Percentiles rank a stretch among this genome's conserved stretches.
Conservation (phyloP, 2,113 vertebrate species). For the Semnornis frantzii region DNA sequence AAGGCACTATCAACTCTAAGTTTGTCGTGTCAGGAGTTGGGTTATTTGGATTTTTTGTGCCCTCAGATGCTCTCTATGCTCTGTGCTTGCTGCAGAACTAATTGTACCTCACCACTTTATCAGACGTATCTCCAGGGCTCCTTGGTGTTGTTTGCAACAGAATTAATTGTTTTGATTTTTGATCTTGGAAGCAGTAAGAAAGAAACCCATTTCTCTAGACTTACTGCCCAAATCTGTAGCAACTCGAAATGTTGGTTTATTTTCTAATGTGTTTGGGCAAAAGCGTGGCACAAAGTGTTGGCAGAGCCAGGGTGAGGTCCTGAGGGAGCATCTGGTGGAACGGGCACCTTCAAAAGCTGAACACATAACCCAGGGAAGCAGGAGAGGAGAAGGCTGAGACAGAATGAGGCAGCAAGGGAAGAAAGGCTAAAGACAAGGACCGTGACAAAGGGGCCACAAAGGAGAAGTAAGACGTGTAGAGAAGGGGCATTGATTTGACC, state of each 20-base stretch:
- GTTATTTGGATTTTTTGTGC: not conserved
- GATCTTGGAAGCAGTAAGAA: not conserved
- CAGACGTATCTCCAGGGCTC: accelerated
- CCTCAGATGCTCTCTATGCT: not conserved
- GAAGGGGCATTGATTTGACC: not conserved
- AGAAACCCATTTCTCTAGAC: not conserved
- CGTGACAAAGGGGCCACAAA: not conserved
- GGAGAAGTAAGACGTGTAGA: not conserved
- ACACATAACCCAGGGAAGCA: accelerated
- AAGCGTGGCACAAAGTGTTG: accelerated
- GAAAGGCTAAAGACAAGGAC: not conserved
- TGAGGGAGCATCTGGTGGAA: not conserved
- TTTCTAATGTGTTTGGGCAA: not conserved
- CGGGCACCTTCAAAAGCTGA: not conserved
- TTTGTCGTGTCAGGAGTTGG: not conserved
- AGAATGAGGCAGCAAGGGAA: not conserved
- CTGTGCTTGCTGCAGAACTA: not conserved
- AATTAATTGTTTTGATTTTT: not conserved
- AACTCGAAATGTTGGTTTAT: not conserved
- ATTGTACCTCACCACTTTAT: not conserved
- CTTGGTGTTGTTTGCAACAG: not conserved
- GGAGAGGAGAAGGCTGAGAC: not conserved
- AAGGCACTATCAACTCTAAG: not conserved
- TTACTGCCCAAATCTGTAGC: not conserved
- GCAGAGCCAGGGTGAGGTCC: not conserved